Evolutionary conservation across 2,888 invertebrate species (phyloP).

Genomic region (Monopis laevigella): DNA sequence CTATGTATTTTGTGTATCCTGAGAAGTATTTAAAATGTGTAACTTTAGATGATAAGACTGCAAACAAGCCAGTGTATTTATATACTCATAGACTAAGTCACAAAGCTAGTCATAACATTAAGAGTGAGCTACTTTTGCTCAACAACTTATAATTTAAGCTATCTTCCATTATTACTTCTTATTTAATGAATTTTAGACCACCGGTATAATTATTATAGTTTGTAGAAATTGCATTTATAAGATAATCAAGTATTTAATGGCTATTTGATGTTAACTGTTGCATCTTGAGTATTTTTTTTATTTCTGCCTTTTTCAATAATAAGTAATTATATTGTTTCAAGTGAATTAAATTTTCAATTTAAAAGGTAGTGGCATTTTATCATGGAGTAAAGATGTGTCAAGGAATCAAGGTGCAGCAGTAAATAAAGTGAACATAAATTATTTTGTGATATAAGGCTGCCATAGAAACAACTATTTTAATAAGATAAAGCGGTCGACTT

Average conservation of each 20-base stretch:
- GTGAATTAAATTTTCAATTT: too few relatives aligned
- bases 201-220: slow-evolving; percentile 5
- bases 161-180: slow-evolving; percentile 11
- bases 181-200: too few relatives aligned
- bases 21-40: too few relatives aligned
- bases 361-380: too few relatives aligned
- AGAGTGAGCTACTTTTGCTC: slow-evolving; percentile 49
- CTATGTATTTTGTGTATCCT: too few relatives aligned
- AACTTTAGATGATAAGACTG: slow-evolving; percentile 49
- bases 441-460: slow-evolving; percentile 43
- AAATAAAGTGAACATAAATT: too few relatives aligned
- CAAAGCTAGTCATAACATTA: slow-evolving; percentile 59
- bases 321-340: too few relatives aligned
- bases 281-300: background rate
- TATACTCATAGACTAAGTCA: slow-evolving; percentile 37
- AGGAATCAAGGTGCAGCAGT: background rate
- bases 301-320: too few relatives aligned
- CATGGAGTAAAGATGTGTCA: background rate
- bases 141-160: slow-evolving; percentile 22
- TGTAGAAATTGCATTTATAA: slow-evolving; percentile 2
- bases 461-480: slow-evolving; percentile 28
- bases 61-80: slow-evolving; percentile 21
- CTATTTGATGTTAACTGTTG: too few relatives aligned
- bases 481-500: slow-evolving; percentile 49
- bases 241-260: too few relatives aligned